These are phyloP conservation scores for Drosophila atripex DNA, from an alignment of 2,888 invertebrate genomes.

Conservation along the genomic window DNA sequence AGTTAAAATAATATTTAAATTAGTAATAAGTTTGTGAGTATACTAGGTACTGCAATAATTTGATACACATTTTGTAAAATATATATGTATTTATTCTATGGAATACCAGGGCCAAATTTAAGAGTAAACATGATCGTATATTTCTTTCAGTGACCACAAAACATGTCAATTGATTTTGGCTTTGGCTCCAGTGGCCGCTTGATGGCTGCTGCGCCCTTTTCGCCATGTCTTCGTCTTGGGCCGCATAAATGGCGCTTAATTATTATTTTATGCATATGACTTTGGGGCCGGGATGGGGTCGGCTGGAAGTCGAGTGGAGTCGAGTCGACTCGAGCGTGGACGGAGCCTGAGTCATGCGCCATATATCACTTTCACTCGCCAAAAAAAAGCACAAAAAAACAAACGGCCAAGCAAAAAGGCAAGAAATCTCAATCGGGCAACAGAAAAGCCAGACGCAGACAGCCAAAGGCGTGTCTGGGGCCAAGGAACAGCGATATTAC, in stretches of 20 bases:
- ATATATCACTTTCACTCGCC: slow-evolving; percentile 76
- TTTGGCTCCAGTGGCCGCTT: slow-evolving; percentile 26
- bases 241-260: slow-evolving; percentile 72
- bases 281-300: slow-evolving; percentile 40
- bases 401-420: slow-evolving; percentile 45
- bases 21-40: neutral
- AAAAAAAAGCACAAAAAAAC: slow-evolving; percentile 37
- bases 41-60: neutral
- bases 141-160: slow-evolving; percentile 28
- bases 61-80: neutral
- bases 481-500: slow-evolving; percentile 32
- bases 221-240: slow-evolving; percentile 52
- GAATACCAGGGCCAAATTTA: neutral
- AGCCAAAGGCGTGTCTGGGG: slow-evolving; percentile 49
- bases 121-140: neutral
- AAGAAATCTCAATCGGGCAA: slow-evolving; percentile 69
- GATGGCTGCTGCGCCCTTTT: slow-evolving; percentile 65
- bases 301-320: slow-evolving; percentile 19
- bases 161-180: slow-evolving; percentile 44
- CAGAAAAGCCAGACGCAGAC: slow-evolving; percentile 51
- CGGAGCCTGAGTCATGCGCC: slow-evolving; percentile 65
- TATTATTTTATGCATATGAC: slow-evolving; percentile 76
- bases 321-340: slow-evolving; percentile 22
- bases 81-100: neutral
- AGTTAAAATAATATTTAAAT: no score